These are phyloP conservation scores for Saccopteryx leptura DNA, from an alignment of 2,113 vertebrate genomes.

Conservation along the genomic window DNA sequence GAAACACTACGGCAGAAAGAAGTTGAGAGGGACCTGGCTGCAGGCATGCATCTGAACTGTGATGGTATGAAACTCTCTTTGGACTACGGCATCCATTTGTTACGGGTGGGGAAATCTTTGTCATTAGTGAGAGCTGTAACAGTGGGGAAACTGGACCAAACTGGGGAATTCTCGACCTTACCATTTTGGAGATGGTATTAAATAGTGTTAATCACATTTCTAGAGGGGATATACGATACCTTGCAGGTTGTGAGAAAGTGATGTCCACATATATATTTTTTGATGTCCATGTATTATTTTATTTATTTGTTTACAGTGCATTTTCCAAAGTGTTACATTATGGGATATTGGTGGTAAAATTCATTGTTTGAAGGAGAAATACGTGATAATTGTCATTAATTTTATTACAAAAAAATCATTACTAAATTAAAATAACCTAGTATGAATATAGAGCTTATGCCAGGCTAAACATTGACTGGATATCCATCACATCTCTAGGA, in stretches of 20 bases:
- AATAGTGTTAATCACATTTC: constrained; percentile 23
- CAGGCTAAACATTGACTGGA: background rate
- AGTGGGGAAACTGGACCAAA: background rate
- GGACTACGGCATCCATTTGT: constrained; percentile 15
- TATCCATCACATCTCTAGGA: background rate
- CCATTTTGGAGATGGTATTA: constrained; percentile 18
- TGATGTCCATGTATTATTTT: background rate
- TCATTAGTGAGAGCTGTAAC: constrained; percentile 30
- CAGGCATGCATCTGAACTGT: constrained; percentile 54
- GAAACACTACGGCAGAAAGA: constrained; percentile 27
- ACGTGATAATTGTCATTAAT: background rate
- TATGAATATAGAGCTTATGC: background rate
- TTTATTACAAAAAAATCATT: background rate
- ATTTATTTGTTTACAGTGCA: constrained; percentile 37
- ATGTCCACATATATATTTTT: background rate
- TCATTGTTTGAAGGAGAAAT: constrained; percentile 41
- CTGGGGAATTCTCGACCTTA: background rate
- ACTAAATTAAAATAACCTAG: constrained; percentile 19
- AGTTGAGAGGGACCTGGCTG: constrained; percentile 40
- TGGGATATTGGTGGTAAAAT: background rate
- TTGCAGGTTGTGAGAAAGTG: constrained; percentile 50
- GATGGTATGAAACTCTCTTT: constrained; percentile 74
- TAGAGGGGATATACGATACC: background rate
- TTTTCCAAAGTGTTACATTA: constrained; percentile 54
- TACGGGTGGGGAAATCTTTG: background rate